Conservation (phyloP, 2,888 invertebrate genomes). For the Macaria liturata region DNA sequence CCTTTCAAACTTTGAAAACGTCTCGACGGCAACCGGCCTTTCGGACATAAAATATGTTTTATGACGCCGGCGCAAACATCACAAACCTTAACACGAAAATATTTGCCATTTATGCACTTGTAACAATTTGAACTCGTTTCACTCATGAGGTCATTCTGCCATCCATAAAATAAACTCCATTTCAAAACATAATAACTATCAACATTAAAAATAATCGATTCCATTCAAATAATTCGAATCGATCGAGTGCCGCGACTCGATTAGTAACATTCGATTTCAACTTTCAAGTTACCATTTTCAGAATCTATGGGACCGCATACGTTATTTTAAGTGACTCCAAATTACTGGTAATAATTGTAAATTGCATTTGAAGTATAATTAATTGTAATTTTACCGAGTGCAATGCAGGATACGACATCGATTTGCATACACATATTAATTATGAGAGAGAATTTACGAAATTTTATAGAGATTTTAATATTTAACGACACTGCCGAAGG, state of each 20-base stretch:
- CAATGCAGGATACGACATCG: slow-evolving; percentile 3
- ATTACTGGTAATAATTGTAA: slow-evolving; percentile 14
- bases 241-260: slow-evolving; percentile 12
- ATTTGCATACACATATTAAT: slow-evolving; percentile 1
- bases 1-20: slow-evolving; percentile 69
- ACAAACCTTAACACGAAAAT: slow-evolving; percentile 59
- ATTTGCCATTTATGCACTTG: slow-evolving; percentile 1
- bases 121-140: slow-evolving; percentile 7
- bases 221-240: slow-evolving; percentile 8
- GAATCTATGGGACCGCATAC: slow-evolving; percentile 1
- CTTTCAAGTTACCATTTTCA: slow-evolving; percentile 16
- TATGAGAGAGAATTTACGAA: neutral
- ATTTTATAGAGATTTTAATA: neutral
- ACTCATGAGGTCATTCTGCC: neutral
- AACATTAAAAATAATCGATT: slow-evolving; percentile 12
- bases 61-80: slow-evolving; percentile 71
- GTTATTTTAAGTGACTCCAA: slow-evolving; percentile 11
- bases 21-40: slow-evolving; percentile 53
- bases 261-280: slow-evolving; percentile 15
- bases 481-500: no score
- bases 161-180: slow-evolving; percentile 6
- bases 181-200: slow-evolving; percentile 5
- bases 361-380: slow-evolving; percentile 13
- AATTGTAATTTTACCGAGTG: slow-evolving; percentile 12
- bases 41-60: slow-evolving; percentile 79